Evolutionary conservation across 1,140 invertebrate species (phyloP).

Genomic region (Pristionchus pacificus): DNA sequence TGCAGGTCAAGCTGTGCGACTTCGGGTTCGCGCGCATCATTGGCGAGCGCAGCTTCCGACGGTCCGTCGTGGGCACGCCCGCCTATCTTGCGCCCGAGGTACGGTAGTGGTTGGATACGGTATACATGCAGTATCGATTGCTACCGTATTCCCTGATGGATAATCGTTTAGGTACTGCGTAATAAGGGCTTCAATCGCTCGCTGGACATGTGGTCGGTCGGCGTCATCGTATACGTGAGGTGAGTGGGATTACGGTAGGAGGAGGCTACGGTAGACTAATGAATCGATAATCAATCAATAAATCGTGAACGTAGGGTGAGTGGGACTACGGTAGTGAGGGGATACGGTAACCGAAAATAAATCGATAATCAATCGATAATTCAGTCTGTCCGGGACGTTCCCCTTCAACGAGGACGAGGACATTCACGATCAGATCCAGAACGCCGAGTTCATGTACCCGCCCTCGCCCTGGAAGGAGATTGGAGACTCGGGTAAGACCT

Average conservation of each 20-base stretch:
- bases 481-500: conserved; percentile 76
- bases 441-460: conserved; percentile 99
- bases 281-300: conserved; percentile 16
- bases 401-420: conserved; percentile 99
- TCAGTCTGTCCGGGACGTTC: conserved; percentile 88
- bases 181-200: conserved; percentile 98
- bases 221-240: conserved; percentile 89
- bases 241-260: conserved; percentile 45
- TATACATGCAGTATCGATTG: conserved; percentile 63
- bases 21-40: conserved; percentile 98
- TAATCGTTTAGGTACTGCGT: conserved; percentile 92
- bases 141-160: too few relatives aligned
- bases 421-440: conserved; percentile 98
- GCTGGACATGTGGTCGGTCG: conserved; percentile 98
- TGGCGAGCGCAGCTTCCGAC: conserved; percentile 92
- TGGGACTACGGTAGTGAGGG: conserved; percentile 29
- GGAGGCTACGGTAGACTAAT: too few relatives aligned
- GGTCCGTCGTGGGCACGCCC: conserved; percentile 95
- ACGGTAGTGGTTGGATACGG: not conserved
- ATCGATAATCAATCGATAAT: conserved; percentile 11
- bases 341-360: conserved; percentile 9
- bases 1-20: conserved; percentile 89
- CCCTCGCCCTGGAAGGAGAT: conserved; percentile 96
- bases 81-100: conserved; percentile 77
- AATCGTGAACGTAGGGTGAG: conserved; percentile 80